Evolutionary conservation across 2,888 invertebrate species (phyloP).

Genomic region (Caenorhabditis sinica): DNA sequence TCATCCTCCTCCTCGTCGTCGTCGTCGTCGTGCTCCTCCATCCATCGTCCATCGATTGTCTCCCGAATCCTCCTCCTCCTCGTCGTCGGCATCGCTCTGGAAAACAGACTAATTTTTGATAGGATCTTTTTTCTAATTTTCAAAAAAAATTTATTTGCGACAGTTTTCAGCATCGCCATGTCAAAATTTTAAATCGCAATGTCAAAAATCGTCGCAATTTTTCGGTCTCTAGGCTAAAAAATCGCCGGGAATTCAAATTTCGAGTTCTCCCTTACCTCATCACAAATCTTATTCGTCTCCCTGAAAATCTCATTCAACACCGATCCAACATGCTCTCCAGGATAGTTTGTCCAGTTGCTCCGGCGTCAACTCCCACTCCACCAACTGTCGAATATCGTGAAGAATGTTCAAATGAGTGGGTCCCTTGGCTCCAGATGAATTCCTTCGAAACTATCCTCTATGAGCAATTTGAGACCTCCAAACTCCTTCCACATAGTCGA

Average conservation of each 20-base stretch:
- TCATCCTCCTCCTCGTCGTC: too few species aligned
- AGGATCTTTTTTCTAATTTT: too few species aligned
- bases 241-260: too few species aligned
- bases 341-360: conserved; percentile 16
- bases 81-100: conserved; percentile 61
- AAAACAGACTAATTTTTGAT: too few species aligned
- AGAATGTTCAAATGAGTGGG: conserved; percentile 37
- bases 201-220: not conserved
- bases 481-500: conserved; percentile 54
- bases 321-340: conserved; percentile 39
- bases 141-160: too few species aligned
- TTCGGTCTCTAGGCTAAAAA: too few species aligned
- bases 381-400: conserved; percentile 39
- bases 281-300: not conserved
- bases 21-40: too few species aligned
- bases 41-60: too few species aligned
- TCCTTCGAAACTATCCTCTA: conserved; percentile 15
- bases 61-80: too few species aligned
- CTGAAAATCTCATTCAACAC: not conserved
- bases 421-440: conserved; percentile 3
- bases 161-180: too few species aligned
- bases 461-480: conserved; percentile 32
- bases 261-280: not conserved
- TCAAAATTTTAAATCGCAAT: too few species aligned
- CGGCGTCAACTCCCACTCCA: conserved; percentile 56